A percentile compares a stretch with the other conserved stretches of the same genome.
Conservation (phyloP, 2,113 vertebrate species). For the Anhinga rufa region DNA sequence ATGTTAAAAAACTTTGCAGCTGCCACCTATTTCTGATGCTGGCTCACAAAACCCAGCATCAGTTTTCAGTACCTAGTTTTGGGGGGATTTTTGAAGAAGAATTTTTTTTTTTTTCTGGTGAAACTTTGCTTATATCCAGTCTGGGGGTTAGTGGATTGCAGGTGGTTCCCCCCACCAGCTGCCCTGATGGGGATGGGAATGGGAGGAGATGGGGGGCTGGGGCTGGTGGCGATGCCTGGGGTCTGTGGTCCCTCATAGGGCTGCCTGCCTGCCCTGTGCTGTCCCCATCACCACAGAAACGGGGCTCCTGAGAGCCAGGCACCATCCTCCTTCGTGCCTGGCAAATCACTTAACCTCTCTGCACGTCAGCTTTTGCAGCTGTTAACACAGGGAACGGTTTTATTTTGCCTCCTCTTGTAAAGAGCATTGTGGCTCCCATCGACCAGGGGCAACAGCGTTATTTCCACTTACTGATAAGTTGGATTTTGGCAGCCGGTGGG, state of each 20-base stretch:
- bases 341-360: slow-evolving; percentile 41
- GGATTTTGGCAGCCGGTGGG: slow-evolving; percentile 6
- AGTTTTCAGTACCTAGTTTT: neutral
- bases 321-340: neutral
- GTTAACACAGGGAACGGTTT: neutral
- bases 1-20: neutral
- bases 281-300: neutral
- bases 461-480: slow-evolving; percentile 29
- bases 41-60: neutral
- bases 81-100: neutral
- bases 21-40: neutral
- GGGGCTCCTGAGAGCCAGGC: neutral
- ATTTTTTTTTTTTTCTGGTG: neutral
- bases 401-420: neutral
- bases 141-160: neutral
- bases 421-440: neutral
- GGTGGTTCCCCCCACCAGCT: neutral
- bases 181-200: neutral
- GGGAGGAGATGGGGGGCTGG: neutral
- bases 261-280: rapidly evolving
- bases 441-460: neutral
- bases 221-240: no score
- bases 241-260: rapidly evolving
- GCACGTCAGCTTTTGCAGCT: neutral
- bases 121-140: neutral